Evolutionary conservation across 2,797 vertebrate genomes (phyloP).

Genomic region (Myotis myotis): DNA sequence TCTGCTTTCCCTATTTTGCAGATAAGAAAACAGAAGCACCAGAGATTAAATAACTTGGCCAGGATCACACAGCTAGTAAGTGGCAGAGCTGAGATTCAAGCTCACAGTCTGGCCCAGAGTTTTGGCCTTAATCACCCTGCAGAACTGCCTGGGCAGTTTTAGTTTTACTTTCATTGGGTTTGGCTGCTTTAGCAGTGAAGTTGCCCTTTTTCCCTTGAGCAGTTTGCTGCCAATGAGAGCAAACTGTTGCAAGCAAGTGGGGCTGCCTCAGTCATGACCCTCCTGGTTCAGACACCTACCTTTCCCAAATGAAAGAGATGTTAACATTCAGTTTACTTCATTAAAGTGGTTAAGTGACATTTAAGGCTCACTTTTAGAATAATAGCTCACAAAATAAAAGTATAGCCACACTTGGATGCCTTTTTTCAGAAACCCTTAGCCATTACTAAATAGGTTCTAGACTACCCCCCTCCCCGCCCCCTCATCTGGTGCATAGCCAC

Average conservation of each 20-base stretch:
- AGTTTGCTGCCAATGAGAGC: background rate
- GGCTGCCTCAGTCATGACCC: background rate
- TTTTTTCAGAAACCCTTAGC: slow-evolving; percentile 5
- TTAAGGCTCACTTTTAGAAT: slow-evolving; percentile 28
- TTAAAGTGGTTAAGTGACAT: background rate
- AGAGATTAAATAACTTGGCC: background rate
- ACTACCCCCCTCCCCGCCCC: background rate
- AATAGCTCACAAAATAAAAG: background rate
- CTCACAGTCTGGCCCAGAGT: background rate
- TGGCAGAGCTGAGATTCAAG: background rate
- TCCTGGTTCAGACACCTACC: background rate
- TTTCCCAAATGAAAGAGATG: background rate
- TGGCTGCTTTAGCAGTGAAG: background rate
- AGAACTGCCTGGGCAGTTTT: background rate
- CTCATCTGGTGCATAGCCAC: background rate
- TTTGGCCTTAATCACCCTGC: background rate
- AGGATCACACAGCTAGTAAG: background rate
- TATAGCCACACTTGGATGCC: background rate
- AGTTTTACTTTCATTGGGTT: background rate
- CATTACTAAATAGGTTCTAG: slow-evolving; percentile 8
- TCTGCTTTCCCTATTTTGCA: background rate
- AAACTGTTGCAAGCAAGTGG: background rate
- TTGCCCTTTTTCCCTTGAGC: background rate
- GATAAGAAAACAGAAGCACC: background rate
- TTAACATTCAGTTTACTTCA: background rate